Evolutionary conservation across 2,888 invertebrate species (phyloP).

Genomic region (Nezara viridula): DNA sequence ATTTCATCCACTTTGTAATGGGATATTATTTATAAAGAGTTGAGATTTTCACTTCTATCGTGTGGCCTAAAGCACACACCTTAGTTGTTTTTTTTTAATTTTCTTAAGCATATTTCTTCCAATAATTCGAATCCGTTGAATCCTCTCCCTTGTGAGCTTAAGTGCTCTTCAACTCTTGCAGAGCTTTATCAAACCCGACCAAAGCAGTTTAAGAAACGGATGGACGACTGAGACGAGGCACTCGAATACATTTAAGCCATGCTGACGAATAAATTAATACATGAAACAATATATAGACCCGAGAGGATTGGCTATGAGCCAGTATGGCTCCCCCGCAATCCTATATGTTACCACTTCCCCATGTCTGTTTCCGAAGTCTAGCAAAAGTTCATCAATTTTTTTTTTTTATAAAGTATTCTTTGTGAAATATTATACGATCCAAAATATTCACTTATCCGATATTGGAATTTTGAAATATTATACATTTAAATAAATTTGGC

Average conservation of each 20-base stretch:
- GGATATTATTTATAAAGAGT: no score
- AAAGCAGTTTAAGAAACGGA: not conserved
- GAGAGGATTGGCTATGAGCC: not conserved
- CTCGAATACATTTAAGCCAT: not conserved
- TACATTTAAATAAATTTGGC: no score
- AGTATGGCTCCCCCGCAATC: not conserved
- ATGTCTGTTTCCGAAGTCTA: slow-evolving; percentile 1
- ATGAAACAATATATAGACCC: not conserved
- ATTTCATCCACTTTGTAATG: no score
- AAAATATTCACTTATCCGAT: not conserved
- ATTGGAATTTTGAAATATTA: not conserved
- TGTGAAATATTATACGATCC: not conserved
- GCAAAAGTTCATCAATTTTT: not conserved
- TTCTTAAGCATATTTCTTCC: no score
- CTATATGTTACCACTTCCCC: slow-evolving; percentile 7
- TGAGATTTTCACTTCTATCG: no score
- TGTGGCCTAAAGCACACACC: no score
- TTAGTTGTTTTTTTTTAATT: no score
- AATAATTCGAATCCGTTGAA: not conserved
- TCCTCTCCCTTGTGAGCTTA: no score
- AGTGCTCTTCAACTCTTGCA: not conserved
- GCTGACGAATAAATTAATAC: slow-evolving; percentile 28
- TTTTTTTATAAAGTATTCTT: not conserved
- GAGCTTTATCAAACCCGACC: not conserved
- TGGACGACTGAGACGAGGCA: not conserved